These are phyloP conservation scores for Ptychodera flava DNA, from an alignment of 35 echinoderm and acorn worm genomes.

Conservation along the genomic window DNA sequence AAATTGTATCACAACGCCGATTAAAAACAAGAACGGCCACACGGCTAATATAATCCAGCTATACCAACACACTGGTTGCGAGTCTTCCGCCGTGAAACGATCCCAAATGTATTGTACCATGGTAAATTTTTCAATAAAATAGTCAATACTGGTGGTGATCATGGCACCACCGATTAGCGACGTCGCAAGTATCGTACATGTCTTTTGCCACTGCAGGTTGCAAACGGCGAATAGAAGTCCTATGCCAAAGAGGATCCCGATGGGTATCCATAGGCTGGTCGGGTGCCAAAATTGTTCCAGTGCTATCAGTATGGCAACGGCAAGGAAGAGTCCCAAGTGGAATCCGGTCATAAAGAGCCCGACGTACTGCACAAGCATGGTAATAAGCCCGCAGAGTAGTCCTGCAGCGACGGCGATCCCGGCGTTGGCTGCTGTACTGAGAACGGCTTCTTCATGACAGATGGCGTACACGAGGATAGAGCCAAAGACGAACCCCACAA, in stretches of 20 bases:
- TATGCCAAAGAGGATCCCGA: slow-evolving; percentile 31
- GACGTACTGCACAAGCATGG: slow-evolving; percentile 80
- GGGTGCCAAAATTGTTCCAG: slow-evolving; percentile 66
- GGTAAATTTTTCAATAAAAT: slow-evolving; percentile 70
- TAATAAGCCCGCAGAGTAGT: slow-evolving; percentile 84
- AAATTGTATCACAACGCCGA: slow-evolving; percentile 83
- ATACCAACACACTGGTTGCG: slow-evolving; percentile 63
- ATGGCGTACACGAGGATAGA: slow-evolving; percentile 74
- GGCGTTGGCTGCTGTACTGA: slow-evolving; percentile 60
- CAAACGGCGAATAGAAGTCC: slow-evolving; percentile 40
- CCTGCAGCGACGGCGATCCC: slow-evolving; percentile 79
- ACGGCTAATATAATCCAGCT: slow-evolving; percentile 79
- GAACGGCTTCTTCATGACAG: slow-evolving; percentile 68
- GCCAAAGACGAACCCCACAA: slow-evolving; percentile 88
- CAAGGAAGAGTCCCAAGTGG: slow-evolving; percentile 70
- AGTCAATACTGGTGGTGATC: slow-evolving; percentile 63
- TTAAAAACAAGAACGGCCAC: slow-evolving; percentile 65
- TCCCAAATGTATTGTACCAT: slow-evolving; percentile 82
- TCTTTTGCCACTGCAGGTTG: slow-evolving; percentile 67
- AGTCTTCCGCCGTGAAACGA: slow-evolving; percentile 37
- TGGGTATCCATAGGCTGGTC: slow-evolving; percentile 35
- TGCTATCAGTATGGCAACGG: slow-evolving; percentile 50
- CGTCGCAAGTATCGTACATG: slow-evolving; percentile 57
- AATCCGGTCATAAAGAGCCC: slow-evolving; percentile 94
- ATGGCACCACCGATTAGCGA: slow-evolving; percentile 67